Percentiles rank a stretch among this genome's conserved stretches.
Evolutionary conservation across 2,113 vertebrate species (phyloP).

Genomic region (Eptesicus fuscus): DNA sequence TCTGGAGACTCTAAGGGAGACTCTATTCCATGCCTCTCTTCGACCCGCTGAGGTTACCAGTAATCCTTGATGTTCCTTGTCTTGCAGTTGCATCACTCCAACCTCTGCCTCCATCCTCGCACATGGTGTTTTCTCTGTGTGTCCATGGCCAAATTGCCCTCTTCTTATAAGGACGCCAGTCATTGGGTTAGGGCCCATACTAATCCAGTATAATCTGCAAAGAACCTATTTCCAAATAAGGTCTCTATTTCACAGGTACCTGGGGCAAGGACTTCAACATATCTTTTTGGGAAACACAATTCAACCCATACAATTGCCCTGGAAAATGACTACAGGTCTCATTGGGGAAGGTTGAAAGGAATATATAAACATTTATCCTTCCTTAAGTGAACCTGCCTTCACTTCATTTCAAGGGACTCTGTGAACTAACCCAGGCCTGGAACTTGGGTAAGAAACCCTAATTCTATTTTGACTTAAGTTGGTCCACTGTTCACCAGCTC

Average conservation of each 20-base stretch:
- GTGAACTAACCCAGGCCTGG: background rate
- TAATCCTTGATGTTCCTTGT: background rate
- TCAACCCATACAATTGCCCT: background rate
- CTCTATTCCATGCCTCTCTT: background rate
- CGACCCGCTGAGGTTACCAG: background rate
- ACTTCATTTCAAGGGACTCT: background rate
- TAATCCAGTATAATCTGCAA: background rate
- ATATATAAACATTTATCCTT: background rate
- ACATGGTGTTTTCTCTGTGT: background rate
- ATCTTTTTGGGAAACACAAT: background rate
- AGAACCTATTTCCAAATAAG: background rate
- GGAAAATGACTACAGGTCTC: background rate
- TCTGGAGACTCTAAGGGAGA: background rate
- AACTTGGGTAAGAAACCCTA: background rate
- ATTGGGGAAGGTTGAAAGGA: background rate
- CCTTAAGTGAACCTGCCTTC: background rate
- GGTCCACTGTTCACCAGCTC: background rate
- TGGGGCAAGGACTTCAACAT: background rate
- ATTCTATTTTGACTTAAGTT: background rate
- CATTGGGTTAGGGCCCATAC: background rate
- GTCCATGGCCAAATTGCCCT: background rate
- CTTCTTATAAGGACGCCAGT: background rate
- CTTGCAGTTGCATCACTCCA: background rate
- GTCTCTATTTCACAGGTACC: background rate
- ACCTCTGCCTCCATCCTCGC: background rate